Base-by-base conservation (phyloP, 2,113 vertebrate species). In the Serilophus lunatus region DNA sequence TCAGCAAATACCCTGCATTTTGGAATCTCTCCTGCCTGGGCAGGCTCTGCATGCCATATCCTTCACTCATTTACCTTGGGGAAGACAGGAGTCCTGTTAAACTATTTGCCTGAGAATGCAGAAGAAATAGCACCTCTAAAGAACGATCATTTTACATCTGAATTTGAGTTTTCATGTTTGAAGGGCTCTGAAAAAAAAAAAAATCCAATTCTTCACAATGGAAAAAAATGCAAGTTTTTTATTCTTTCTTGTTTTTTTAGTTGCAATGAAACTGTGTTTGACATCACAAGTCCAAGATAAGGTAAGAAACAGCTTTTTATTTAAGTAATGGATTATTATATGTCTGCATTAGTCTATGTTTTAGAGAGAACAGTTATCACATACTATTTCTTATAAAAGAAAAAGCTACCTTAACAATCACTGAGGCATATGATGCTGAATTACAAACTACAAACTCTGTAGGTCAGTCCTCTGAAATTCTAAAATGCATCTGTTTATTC, bases 251-350 rank as follows among this genome's bases (percentile, higher is more conserved):
- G 36, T 12, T 17, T 95, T 95, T 75, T 81, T 94, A 42, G 5
- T 79, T 33, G 42, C 71, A 35, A 54, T 86, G 66, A 87, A 64
- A 40, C 10, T 49, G 8, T 95, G 87, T 87, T 93, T 89, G 47
- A 66, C 38, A 20, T 70, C 93, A 26, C 88, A 88, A 95, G 59
- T 40, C 17, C 31, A 75, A 57, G 40, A 88, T 29, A 93, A 95
- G 98, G 98, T 98, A 98, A 98, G 98, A 92, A 72, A 19, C 80
- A 50, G 18, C 10, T 88, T 93, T 95, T 72, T 80, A 51, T 81
- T 69, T 31, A 60, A 4, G 1, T 51, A 70, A 53, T 29, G 6
- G 59, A 68, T 35, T n/a, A 18, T 51, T 61, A 14, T 57, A 38
- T 66, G 31, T 36, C 49, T 54, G 4, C 35, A 10, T 56, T 64